These are phyloP conservation scores for Asobara japonica DNA, from an alignment of 1,140 invertebrate species.

Conservation along the genomic window DNA sequence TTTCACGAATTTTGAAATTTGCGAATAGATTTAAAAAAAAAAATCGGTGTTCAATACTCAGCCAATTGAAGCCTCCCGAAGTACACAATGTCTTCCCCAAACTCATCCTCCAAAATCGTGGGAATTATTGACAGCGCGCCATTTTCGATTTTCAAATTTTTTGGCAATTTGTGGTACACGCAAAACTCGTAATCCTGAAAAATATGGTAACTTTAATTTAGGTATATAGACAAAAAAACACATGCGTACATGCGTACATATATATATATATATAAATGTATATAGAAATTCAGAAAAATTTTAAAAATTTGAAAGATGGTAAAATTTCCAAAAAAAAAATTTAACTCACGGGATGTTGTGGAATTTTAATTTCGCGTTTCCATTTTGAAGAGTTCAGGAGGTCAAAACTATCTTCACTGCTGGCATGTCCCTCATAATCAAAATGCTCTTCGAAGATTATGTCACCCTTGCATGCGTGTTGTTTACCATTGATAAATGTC, in stretches of 20 bases:
- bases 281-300: no score
- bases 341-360: constrained; percentile 47
- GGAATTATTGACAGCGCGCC: constrained; percentile 72
- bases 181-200: constrained; percentile 75
- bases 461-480: constrained; percentile 16
- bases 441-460: constrained; percentile 52
- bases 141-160: constrained; percentile 66
- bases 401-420: constrained; percentile 18
- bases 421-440: constrained; percentile 43
- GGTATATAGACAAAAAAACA: no score
- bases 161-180: constrained; percentile 70
- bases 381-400: constrained; percentile 42
- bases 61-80: constrained; percentile 63
- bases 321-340: neutral
- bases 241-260: no score
- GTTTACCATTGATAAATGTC: constrained; percentile 30
- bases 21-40: no score
- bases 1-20: neutral
- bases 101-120: constrained; percentile 70
- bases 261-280: no score
- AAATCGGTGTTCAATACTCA: no score
- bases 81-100: constrained; percentile 69
- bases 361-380: constrained; percentile 48
- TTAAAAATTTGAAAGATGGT: no score
- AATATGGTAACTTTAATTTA: no score